Evolutionary conservation across 2,888 invertebrate species (phyloP).

Genomic region (Leucophora obtusa): DNA sequence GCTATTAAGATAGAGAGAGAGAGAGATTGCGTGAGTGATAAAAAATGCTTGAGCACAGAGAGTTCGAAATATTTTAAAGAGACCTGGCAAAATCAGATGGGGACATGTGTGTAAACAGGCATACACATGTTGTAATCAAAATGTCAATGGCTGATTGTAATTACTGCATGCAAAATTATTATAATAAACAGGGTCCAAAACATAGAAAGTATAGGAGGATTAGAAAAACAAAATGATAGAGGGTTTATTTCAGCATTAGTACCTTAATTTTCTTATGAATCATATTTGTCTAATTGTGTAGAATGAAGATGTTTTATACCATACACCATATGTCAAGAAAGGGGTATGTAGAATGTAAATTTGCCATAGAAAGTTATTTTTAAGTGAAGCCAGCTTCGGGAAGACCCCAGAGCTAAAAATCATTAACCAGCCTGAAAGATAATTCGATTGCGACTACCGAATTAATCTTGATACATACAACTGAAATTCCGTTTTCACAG

Average conservation of each 20-base stretch:
- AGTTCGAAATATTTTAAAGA: not conserved
- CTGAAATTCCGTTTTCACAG: no score
- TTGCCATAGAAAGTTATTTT: no score
- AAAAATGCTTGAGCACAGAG: not conserved
- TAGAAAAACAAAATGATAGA: not conserved
- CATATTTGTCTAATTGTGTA: not conserved
- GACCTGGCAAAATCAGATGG: not conserved
- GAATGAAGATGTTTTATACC: not conserved
- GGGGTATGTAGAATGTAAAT: no score
- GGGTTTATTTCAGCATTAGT: not conserved
- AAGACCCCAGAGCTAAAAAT: no score
- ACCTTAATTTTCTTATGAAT: not conserved
- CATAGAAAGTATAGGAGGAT: not conserved
- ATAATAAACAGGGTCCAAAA: not conserved
- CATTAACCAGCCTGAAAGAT: no score
- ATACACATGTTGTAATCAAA: constrained; percentile 54
- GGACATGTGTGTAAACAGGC: not conserved
- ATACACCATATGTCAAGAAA: no score
- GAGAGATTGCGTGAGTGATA: not conserved
- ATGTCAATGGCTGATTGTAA: constrained; percentile 59
- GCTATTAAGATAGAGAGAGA: not conserved
- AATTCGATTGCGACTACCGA: no score
- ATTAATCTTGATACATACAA: no score
- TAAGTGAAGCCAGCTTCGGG: no score
- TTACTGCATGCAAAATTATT: constrained; percentile 26